Base-by-base conservation (phyloP, 2,888 invertebrate genomes). In the Galerucella calmariensis region DNA sequence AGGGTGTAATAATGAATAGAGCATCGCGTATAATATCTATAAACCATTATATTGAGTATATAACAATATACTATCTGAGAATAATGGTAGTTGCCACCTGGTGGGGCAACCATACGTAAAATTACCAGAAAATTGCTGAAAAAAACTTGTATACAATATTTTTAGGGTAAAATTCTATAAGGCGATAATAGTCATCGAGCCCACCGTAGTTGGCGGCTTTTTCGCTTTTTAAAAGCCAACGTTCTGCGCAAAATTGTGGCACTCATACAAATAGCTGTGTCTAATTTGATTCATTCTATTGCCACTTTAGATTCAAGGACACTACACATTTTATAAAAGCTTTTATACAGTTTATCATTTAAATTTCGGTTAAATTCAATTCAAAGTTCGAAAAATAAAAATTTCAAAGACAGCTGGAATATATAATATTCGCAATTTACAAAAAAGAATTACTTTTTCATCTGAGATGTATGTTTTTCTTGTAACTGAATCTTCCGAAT, bases 61-160 rank as follows among this genome's bases (percentile, higher is more conserved):
- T 65, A 65, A 63, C 70, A 67, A 51, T 63, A 71, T 71, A 65
- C 65, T 44, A 72, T 72, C 59, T 59, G 20, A 16, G 56, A 58
- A 72, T 67, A 85, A 84, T 83, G 83, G 82, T 79, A 71, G 67
- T 73, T 77, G 82, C 78, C 86, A 86, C 85, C 86, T 85, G 86
- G 86, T 79, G 78, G 81, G 72, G 79, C 85, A 84, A 79, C 81
- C 83, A 81, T 75, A 82, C 86, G 86, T 86, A 81, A 86, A 86
- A 86, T 86, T 82, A 83, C 83, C 85, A 84, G 86, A 86, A 86
- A 86, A 86, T 86, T 86, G 83, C 80, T 73, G 83, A 80, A 82
- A 82, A 83, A 83, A 83, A 62, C 53, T 44, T 74, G 79, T 79
- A 76, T 76, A 66, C 77, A 79, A 65, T 77, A 81, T 82, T 83